These are phyloP conservation scores for Drosophila borborema DNA, from an alignment of 2,888 invertebrate genomes.

Conservation along the genomic window DNA sequence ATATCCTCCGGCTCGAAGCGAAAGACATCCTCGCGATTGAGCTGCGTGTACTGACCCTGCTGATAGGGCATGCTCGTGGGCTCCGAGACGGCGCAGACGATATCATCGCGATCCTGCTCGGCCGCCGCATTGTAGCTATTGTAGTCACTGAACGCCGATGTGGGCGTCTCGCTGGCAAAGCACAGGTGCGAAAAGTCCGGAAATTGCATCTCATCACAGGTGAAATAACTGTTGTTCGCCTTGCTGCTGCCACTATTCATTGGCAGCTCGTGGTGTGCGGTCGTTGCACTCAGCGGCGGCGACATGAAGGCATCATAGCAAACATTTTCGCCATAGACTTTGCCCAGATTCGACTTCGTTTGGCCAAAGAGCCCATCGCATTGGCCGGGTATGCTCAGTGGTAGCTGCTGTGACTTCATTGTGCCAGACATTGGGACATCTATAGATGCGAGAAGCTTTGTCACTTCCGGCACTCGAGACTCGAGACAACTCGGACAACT, in stretches of 20 bases:
- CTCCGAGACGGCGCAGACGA: conserved; percentile 58
- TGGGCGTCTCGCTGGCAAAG: conserved; percentile 83
- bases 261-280: conserved; percentile 50
- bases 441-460: conserved; percentile 1
- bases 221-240: conserved; percentile 44
- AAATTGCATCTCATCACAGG: conserved; percentile 76
- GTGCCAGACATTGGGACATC: conserved; percentile 70
- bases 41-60: conserved; percentile 73
- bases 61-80: conserved; percentile 64
- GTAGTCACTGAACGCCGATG: conserved; percentile 82
- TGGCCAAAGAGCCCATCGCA: conserved; percentile 48
- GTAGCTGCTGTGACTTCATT: conserved; percentile 67
- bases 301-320: conserved; percentile 70
- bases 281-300: conserved; percentile 77
- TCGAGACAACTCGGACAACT: neutral
- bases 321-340: conserved; percentile 23
- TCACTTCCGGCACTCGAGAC: conserved; percentile 63
- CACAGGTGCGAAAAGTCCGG: conserved; percentile 80
- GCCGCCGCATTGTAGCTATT: conserved; percentile 33
- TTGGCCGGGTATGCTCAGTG: conserved; percentile 63
- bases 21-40: conserved; percentile 82
- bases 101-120: conserved; percentile 66
- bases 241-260: neutral
- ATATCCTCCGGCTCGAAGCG: conserved; percentile 85
- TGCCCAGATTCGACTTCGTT: conserved; percentile 22